Evolutionary conservation across 2,113 vertebrate genomes (phyloP), one percentile per base, ranked within the genome.

Genomic region (Peromyscus polionotus): DNA sequence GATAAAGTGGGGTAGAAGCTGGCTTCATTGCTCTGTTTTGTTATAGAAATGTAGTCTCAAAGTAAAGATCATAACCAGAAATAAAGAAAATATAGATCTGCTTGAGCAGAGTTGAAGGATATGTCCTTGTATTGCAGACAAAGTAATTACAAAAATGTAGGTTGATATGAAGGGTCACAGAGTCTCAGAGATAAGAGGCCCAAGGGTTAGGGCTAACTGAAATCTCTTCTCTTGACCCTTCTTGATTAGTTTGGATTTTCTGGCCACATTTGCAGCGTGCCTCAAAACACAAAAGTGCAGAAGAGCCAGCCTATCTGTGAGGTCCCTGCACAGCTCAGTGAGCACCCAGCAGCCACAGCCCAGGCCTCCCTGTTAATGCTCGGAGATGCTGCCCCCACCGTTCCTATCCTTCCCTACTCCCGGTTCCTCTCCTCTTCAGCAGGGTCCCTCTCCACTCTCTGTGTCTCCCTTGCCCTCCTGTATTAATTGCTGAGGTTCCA

Each of bases 401-500:
- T 51, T 2, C 51, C 22, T 3, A 73, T 28, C 28, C n/a, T 31
- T 75, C 31, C 86, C 33, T 28, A 39, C 88, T 77, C 17, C 5
- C 5, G 5, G 33, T 70, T 42, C 10, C 19, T 42, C 22, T 87
- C 33, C 45, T 70, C 1, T 39, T 61, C 24, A 22, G 17, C 17
- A 13, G 73, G 63, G 5, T 5, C 12, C 48, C 36, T 2, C 51
- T 31, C n/a, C 54, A 31, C 61, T 10, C 1, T 72, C 45, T 5
- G 2, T 8, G 39, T 81, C 70, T 93, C 85, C 42, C n/a, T 28
- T 1, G 54, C 42, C 79, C 5, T 59, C 31, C 96, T 42, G 48
- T 95, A n/a, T 95, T 98, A 98, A 99, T 98, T 98, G 98, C 97
- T 57, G 83, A 98, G 98, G 67, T 65, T 94, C 93, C 86, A 95